These are phyloP conservation scores for Apteryx owenii DNA, from an alignment of 2,113 vertebrate species.

Conservation along the genomic window DNA sequence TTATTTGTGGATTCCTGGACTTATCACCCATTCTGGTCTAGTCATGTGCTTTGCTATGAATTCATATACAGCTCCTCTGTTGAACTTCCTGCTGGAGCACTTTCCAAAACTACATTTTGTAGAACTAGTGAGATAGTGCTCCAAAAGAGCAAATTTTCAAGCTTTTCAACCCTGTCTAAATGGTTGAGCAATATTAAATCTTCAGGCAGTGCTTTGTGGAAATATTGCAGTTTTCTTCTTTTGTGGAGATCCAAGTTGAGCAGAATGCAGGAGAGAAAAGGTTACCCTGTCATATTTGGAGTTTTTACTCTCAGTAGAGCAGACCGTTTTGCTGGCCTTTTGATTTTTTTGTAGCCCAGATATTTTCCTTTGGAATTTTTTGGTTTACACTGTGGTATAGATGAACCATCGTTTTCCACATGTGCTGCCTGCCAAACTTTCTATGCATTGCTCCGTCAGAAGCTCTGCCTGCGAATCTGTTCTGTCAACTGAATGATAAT, in stretches of 20 bases:
- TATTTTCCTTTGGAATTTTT: constrained; percentile 29
- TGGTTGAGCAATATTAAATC: not conserved
- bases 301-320: not conserved
- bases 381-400: not conserved
- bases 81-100: not conserved
- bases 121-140: not conserved
- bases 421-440: not conserved
- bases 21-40: not conserved
- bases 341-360: not conserved
- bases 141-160: not conserved
- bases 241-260: not conserved
- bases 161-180: not conserved
- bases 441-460: not conserved
- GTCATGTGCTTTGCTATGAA: not conserved
- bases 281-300: not conserved
- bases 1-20: not conserved
- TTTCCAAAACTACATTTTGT: rapidly evolving
- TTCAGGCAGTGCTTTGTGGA: not conserved
- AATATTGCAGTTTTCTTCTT: not conserved
- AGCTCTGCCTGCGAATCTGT: not conserved
- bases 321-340: not conserved
- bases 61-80: not conserved
- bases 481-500: constrained; percentile 8
- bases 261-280: not conserved
- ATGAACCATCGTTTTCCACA: constrained; percentile 21